Conservation (phyloP, 2,113 vertebrate species). For the Gila orcuttii region DNA sequence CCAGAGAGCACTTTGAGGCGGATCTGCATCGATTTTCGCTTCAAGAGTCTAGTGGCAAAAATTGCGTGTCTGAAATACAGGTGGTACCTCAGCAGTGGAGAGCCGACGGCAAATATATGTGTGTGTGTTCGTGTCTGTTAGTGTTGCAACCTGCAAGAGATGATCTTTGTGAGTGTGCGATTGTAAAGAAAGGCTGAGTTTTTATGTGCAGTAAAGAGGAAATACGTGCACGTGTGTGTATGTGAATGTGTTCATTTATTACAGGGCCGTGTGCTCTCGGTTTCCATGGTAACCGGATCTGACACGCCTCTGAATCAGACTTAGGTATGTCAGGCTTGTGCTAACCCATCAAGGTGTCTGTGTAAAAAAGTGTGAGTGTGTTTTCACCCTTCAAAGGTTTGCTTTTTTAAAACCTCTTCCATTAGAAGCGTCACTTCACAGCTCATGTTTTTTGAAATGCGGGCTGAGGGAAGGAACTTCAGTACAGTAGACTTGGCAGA, state of each 20-base stretch:
- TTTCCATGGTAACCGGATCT: constrained; percentile 40
- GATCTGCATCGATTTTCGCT: constrained; percentile 36
- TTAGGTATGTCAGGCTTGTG: constrained; percentile 43
- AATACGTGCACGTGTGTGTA: background rate
- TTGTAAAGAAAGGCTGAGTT: background rate
- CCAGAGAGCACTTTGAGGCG: constrained; percentile 3
- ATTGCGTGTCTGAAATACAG: constrained; percentile 40
- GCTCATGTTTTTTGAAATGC: constrained; percentile 15
- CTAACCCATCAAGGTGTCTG: constrained; percentile 38
- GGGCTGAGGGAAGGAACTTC: constrained; percentile 15
- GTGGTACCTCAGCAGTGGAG: constrained; percentile 22
- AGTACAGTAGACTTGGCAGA: constrained; percentile 31
- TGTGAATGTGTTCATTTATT: constrained; percentile 18
- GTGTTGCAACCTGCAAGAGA: background rate
- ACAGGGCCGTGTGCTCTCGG: background rate
- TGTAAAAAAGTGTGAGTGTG: constrained; percentile 18
- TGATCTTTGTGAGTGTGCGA: background rate
- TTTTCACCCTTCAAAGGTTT: constrained; percentile 42
- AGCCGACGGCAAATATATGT: background rate
- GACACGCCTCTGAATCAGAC: constrained; percentile 41
- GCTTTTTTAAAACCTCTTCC: constrained; percentile 37
- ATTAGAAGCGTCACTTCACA: constrained; percentile 41
- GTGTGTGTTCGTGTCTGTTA: background rate
- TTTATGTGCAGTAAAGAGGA: constrained; percentile 5
- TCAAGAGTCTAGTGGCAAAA: constrained; percentile 8